Conservation (phyloP, 2,797 vertebrate genomes). For the Avahi laniger region DNA sequence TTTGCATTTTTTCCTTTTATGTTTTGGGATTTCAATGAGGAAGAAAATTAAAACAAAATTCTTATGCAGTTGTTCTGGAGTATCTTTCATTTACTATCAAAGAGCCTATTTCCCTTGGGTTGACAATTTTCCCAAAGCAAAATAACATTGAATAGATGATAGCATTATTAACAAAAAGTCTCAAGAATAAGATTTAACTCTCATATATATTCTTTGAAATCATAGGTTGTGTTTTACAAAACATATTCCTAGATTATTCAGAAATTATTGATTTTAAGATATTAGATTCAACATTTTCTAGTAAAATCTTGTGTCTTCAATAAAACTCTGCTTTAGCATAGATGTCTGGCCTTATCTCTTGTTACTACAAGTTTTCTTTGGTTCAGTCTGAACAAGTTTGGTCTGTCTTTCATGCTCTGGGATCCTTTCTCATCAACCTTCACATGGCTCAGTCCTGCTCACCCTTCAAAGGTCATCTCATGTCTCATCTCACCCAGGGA, state of each 20-base stretch:
- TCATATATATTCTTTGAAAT: conserved; percentile 37
- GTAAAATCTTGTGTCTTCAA: neutral
- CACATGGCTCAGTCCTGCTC: neutral
- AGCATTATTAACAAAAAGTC: neutral
- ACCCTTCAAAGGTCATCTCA: neutral
- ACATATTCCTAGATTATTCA: neutral
- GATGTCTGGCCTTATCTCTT: neutral
- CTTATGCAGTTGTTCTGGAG: neutral
- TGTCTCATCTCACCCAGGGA: neutral
- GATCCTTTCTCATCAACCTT: neutral
- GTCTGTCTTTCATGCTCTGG: neutral
- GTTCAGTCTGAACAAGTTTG: conserved; percentile 1
- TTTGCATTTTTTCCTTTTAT: neutral
- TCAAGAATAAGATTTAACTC: neutral
- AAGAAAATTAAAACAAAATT: neutral
- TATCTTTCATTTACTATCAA: neutral
- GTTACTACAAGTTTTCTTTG: neutral
- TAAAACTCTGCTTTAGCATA: conserved; percentile 33
- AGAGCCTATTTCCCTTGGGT: neutral
- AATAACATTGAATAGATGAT: neutral
- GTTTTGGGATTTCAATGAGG: neutral
- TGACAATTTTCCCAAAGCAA: neutral
- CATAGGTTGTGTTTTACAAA: neutral
- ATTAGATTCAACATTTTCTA: conserved; percentile 22
- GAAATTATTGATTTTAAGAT: neutral